phyloP scores from a whole-genome alignment of 2,888 invertebrate genomes.

The Clepsis dumicolana region DNA sequence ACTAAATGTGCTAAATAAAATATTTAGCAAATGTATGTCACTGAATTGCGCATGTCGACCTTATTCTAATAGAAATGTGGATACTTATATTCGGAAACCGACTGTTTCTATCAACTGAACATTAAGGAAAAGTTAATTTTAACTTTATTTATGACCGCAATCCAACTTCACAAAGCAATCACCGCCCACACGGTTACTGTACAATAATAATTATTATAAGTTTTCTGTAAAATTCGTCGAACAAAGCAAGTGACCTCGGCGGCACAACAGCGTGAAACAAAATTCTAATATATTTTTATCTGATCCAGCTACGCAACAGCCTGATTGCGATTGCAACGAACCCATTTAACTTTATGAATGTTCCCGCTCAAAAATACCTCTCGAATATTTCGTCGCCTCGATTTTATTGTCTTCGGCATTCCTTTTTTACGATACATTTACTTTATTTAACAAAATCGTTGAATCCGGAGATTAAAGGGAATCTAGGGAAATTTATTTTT shows the following conservation, averaged over 20 bases:
- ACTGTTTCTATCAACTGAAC: too few species aligned
- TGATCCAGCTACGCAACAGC: conserved; percentile 74
- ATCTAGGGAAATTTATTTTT: conserved; percentile 49
- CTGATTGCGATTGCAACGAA: conserved; percentile 76
- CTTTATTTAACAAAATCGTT: conserved; percentile 69
- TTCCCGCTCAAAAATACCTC: conserved; percentile 73
- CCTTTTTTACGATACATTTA: conserved; percentile 76
- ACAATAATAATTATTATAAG: too few species aligned
- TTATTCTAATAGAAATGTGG: too few species aligned
- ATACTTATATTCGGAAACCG: too few species aligned
- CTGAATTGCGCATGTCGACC: too few species aligned
- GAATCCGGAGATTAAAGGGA: conserved; percentile 67
- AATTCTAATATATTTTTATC: conserved; percentile 63
- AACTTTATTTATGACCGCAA: background rate
- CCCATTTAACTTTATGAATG: conserved; percentile 84
- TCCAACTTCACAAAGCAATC: background rate
- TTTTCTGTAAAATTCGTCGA: conserved; percentile 12
- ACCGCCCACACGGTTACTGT: background rate
- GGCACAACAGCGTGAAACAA: conserved; percentile 33
- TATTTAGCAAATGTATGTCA: too few species aligned
- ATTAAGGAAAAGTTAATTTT: too few species aligned
- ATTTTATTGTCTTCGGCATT: conserved; percentile 77
- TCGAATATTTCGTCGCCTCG: conserved; percentile 75
- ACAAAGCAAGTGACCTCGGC: conserved; percentile 27
- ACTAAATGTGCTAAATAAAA: too few species aligned